These are phyloP conservation scores for Pterocles gutturalis DNA, from an alignment of 2,113 vertebrate genomes.

Conservation along the genomic window DNA sequence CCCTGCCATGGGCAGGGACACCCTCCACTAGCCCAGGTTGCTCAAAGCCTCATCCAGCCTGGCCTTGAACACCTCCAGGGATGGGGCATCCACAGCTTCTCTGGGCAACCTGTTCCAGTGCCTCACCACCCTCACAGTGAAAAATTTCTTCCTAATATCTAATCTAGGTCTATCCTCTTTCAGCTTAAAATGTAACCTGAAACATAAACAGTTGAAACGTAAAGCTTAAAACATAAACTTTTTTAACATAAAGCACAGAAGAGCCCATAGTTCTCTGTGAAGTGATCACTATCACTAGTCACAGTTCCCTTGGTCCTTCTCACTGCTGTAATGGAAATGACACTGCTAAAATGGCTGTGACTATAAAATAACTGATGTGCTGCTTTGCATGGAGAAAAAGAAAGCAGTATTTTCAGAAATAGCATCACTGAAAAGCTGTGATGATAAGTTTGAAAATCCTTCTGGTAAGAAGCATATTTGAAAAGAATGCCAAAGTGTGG, in stretches of 20 bases:
- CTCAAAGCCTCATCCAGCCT: no score
- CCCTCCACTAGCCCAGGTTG: no score
- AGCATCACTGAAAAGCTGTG: neutral
- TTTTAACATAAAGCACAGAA: neutral
- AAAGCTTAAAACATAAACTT: no score
- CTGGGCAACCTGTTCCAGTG: no score
- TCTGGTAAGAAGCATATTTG: neutral
- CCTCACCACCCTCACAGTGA: no score
- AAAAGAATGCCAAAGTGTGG: neutral
- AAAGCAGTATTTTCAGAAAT: neutral
- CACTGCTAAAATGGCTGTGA: neutral
- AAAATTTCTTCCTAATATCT: no score
- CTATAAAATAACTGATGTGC: neutral
- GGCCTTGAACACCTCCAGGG: no score
- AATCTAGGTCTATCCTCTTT: no score
- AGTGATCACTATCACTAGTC: neutral
- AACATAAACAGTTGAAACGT: no score
- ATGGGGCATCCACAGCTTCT: no score
- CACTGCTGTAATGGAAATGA: neutral
- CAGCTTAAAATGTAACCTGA: no score
- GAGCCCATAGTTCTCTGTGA: neutral
- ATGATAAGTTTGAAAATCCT: neutral
- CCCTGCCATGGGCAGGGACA: no score
- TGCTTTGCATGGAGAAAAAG: neutral
- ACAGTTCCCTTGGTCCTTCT: neutral